A percentile compares a stretch with the other conserved stretches of the same genome.
phyloP scores from a whole-genome alignment of 2,113 vertebrate genomes.

The Myotis brandtii region DNA sequence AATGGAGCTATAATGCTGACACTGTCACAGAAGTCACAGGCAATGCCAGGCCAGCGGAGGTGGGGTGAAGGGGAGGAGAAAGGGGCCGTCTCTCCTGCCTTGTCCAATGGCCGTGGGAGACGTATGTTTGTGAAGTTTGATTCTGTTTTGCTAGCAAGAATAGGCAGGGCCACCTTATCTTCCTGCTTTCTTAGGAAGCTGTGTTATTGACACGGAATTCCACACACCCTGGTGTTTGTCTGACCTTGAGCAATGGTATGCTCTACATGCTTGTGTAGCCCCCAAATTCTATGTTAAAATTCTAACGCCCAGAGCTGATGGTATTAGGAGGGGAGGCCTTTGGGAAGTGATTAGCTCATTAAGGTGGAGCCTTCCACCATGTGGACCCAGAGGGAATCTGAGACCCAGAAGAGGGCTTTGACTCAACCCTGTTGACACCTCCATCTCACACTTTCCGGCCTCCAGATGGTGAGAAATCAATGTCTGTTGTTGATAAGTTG shows the following conservation, averaged over 20 bases:
- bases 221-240: fast-evolving
- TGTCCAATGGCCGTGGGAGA: no score
- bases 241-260: neutral
- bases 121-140: fast-evolving
- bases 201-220: neutral
- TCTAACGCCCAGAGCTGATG: neutral
- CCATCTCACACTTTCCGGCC: no score
- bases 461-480: neutral
- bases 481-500: neutral
- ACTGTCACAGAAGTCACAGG: no score
- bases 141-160: neutral
- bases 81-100: fast-evolving
- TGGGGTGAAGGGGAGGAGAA: neutral
- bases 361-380: no score
- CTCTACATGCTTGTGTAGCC: neutral
- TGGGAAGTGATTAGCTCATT: neutral
- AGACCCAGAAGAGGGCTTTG: no score
- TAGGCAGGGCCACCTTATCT: neutral
- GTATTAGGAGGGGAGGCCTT: neutral
- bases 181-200: neutral
- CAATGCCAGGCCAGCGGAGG: fast-evolving
- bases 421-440: neutral
- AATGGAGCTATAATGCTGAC: neutral
- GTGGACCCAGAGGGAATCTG: neutral
- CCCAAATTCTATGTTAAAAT: neutral